Conservation (phyloP, 2,113 vertebrate species). For the Antechinus stuartii region DNA sequence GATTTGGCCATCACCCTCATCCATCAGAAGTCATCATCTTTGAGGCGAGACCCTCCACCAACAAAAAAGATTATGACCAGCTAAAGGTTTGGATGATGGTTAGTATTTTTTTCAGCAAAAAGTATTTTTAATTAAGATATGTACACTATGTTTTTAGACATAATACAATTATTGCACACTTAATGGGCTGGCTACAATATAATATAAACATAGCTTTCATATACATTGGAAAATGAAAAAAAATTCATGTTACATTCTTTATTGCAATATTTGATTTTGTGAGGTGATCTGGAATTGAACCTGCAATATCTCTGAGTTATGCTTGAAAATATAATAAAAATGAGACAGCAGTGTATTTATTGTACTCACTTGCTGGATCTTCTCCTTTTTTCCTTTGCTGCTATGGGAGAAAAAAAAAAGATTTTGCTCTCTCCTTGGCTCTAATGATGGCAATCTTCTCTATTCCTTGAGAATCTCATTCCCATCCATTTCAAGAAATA, state of each 20-base stretch:
- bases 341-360: not conserved
- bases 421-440: not conserved
- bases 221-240: not conserved
- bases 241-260: not conserved
- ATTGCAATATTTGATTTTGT: not conserved
- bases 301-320: not conserved
- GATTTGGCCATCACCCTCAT: not conserved
- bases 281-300: not conserved
- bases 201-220: not conserved
- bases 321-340: not conserved
- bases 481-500: not conserved
- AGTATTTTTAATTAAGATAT: not conserved
- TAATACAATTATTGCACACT: not conserved
- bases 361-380: not conserved
- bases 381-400: not conserved
- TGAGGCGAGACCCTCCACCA: not conserved
- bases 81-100: not conserved
- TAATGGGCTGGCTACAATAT: not conserved
- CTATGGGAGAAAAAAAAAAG: not conserved
- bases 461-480: not conserved
- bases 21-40: not conserved
- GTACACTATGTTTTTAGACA: not conserved
- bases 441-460: not conserved
- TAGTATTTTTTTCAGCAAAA: not conserved
- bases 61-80: not conserved